phyloP scores from a whole-genome alignment of 2,797 vertebrate species.

The Megalops cyprinoides region DNA sequence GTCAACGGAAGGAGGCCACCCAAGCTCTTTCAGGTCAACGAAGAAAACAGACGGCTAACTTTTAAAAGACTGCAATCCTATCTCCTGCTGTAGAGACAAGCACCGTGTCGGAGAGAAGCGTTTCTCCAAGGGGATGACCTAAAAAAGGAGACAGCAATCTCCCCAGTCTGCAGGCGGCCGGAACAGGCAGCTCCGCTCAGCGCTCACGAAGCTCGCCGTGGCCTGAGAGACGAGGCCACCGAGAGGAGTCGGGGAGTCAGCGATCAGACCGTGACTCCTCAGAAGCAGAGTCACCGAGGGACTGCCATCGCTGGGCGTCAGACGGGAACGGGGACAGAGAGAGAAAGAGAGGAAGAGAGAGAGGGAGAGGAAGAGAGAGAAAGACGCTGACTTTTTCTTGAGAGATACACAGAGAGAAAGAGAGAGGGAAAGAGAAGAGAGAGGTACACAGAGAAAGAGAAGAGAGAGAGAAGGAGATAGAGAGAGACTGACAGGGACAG shows the following conservation, averaged over 20 bases:
- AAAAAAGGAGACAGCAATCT: not conserved
- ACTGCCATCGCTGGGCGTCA: not conserved
- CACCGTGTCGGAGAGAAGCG: not conserved
- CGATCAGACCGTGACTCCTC: no score
- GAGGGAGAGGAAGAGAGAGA: slow-evolving; percentile 9
- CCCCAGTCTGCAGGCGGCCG: not conserved
- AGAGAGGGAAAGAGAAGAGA: not conserved
- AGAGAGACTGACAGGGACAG: not conserved
- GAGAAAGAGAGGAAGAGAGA: slow-evolving; percentile 4
- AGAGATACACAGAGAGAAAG: not conserved
- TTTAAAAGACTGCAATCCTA: no score
- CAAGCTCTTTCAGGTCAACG: no score
- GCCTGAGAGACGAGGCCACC: not conserved
- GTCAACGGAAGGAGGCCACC: no score
- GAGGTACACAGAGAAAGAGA: not conserved
- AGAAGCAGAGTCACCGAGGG: not conserved
- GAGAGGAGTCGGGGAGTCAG: not conserved
- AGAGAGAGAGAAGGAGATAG: slow-evolving; percentile 1
- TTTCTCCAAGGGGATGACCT: not conserved
- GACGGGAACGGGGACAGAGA: not conserved
- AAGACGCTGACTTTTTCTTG: not conserved
- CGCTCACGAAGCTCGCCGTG: not conserved
- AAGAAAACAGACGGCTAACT: no score
- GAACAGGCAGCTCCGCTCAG: no score
- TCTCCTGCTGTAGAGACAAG: no score